Evolutionary conservation across 2,113 vertebrate genomes (phyloP).

Genomic region (Microcebus tavaratra): DNA sequence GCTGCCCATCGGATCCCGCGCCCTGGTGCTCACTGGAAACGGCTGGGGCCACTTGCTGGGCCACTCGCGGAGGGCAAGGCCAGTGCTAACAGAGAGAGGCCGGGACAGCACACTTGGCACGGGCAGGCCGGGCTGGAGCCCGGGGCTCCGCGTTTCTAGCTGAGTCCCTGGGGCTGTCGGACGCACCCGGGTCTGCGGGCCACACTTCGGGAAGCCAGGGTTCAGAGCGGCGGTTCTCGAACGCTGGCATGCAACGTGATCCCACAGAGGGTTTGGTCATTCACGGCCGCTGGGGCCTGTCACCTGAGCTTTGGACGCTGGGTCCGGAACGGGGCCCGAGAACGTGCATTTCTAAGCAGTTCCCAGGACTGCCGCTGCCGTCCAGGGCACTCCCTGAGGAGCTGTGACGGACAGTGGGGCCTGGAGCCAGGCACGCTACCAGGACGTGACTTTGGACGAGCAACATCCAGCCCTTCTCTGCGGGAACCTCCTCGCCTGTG

Average conservation of each 20-base stretch:
- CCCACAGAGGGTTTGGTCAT: accelerated
- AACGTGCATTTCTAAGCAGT: neutral
- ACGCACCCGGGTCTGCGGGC: accelerated
- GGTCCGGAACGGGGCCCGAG: neutral
- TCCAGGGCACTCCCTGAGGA: neutral
- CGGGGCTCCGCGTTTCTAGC: neutral
- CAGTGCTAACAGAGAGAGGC: accelerated
- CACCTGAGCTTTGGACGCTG: too few species aligned
- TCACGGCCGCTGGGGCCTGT: accelerated
- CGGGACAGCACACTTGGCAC: accelerated
- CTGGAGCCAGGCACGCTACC: neutral
- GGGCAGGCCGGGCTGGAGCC: neutral
- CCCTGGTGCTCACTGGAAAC: neutral
- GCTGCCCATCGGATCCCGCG: neutral
- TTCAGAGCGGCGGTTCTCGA: accelerated
- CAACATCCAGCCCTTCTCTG: accelerated
- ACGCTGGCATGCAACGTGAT: accelerated
- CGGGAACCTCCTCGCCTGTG: accelerated
- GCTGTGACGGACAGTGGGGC: neutral
- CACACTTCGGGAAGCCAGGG: neutral
- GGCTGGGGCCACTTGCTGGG: neutral
- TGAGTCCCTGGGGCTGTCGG: neutral
- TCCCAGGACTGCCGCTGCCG: accelerated
- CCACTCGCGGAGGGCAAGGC: accelerated
- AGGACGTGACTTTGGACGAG: neutral